Conservation (phyloP, 2,888 invertebrate genomes). For the Aphodius granarius region DNA sequence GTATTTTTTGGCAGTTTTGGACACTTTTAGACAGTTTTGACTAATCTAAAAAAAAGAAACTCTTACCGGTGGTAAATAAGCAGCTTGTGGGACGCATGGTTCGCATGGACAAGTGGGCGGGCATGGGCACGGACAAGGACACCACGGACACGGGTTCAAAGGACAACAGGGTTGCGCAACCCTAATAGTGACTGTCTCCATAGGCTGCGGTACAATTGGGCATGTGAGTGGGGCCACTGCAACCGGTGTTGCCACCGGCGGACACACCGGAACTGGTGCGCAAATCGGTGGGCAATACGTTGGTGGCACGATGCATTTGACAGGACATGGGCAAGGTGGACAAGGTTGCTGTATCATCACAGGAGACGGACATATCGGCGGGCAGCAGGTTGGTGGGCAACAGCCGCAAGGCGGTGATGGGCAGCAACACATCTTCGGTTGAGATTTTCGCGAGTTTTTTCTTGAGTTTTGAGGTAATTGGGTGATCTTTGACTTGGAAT, state of each 20-base stretch:
- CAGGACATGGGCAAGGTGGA: not conserved
- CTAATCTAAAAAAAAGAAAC: no score
- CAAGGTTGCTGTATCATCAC: not conserved
- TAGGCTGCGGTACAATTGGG: slow-evolving; percentile 4
- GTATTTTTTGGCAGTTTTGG: no score
- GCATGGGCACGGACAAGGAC: not conserved
- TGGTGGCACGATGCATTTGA: not conserved
- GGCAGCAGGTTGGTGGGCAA: not conserved
- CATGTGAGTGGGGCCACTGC: not conserved
- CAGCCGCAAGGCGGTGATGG: not conserved
- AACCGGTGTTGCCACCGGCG: not conserved
- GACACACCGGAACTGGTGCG: slow-evolving; percentile 1
- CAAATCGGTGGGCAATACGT: slow-evolving; percentile 8
- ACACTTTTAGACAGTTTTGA: no score
- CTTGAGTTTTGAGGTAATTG: no score
- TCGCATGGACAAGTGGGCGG: not conserved
- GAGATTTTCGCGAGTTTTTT: not conserved
- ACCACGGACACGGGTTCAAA: slow-evolving; percentile 10
- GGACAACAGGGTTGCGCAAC: slow-evolving; percentile 1
- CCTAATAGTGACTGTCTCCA: not conserved
- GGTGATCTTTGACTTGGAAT: not conserved
- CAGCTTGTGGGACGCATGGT: not conserved
- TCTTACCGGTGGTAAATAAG: not conserved
- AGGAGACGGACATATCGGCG: not conserved
- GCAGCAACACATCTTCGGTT: not conserved